Base-by-base conservation (phyloP, 2,797 vertebrate species). In the Pitangus sulphuratus region DNA sequence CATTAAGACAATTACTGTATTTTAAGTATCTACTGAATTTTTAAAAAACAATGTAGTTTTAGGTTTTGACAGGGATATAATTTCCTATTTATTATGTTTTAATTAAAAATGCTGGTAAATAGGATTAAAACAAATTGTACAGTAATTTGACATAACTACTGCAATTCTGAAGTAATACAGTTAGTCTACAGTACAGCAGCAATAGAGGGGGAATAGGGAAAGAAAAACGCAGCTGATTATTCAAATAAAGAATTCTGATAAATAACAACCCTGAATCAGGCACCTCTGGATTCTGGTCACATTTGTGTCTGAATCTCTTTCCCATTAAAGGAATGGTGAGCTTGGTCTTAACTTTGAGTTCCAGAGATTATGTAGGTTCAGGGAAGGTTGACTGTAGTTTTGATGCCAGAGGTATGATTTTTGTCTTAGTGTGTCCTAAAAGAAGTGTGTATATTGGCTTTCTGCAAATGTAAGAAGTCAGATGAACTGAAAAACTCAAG, bases 1-100 rank as follows among this genome's bases (percentile, higher is more conserved):
- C 77, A 90, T 94, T 94, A 94, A 92, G 65, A 94, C 80, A 94
- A 97, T 95, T 97, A 90, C 75, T 93, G 87, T 95, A 68, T 92
- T 95, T 74, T 78, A 91, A 92, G 86, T 87, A 95, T 76, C 64
- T 68, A 44, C 28, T 56, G 74, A 56, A 70, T 90, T 84, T 85
- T 85, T 57, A n/a, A 68, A 84, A 90, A 84, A 87, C 82, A 90
- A 83, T 47, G 51, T 86, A 53, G 39, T 83, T 94, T 81, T 44
- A 74, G 21, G n/a, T 87, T 96, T 92, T 95, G 91, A 87, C 83
- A 65, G 66, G 45, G 66, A 81, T 82, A 72, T 74, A 77, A 89
- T 93, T 95, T 92, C 22, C 66, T 95, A 80, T 93, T 93, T 95
- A 76, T 85, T 87, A 87, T 70, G 45, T 72, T 94, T 85, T 86